Percentiles rank a stretch among this genome's conserved stretches.
These are phyloP conservation scores for Alloplasta piceator DNA, from an alignment of 2,888 invertebrate species.

Conservation along the genomic window DNA sequence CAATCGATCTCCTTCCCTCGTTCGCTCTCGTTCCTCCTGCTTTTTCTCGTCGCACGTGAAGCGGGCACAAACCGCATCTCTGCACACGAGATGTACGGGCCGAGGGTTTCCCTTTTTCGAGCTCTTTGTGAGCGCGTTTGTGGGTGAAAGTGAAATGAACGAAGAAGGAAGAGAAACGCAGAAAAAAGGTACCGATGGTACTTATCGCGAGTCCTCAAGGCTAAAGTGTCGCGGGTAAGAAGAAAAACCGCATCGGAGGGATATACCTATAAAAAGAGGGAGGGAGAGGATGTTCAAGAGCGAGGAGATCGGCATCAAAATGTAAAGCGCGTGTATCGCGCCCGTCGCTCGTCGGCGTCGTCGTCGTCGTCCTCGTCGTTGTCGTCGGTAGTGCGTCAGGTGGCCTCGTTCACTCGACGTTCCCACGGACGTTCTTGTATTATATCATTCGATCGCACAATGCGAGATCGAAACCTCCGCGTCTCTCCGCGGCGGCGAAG, in stretches of 20 bases:
- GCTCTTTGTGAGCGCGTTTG: slow-evolving; percentile 5
- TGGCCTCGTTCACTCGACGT: slow-evolving; percentile 78
- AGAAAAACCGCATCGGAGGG: slow-evolving; percentile 44
- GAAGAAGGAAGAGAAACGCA: slow-evolving; percentile 5
- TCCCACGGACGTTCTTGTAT: slow-evolving; percentile 81
- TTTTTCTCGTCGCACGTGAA: slow-evolving; percentile 25
- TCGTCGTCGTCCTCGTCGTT: slow-evolving; percentile 59
- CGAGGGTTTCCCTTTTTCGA: no score
- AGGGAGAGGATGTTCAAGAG: slow-evolving; percentile 31
- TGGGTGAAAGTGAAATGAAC: slow-evolving; percentile 43
- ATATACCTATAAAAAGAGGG: slow-evolving; percentile 27
- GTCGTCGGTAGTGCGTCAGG: slow-evolving; percentile 79
- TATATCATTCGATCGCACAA: slow-evolving; percentile 82
- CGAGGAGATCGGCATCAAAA: slow-evolving; percentile 71
- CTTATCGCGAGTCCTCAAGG: slow-evolving; percentile 57
- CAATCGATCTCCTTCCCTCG: slow-evolving; percentile 65
- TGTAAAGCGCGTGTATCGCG: slow-evolving; percentile 70
- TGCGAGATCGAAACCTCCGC: slow-evolving; percentile 76
- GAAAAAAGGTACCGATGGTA: slow-evolving; percentile 37
- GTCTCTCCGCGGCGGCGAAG: slow-evolving; percentile 39
- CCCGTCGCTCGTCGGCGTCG: no score
- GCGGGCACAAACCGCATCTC: slow-evolving; percentile 50
- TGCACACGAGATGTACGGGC: slow-evolving; percentile 21
- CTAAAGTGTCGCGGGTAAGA: slow-evolving; percentile 60
- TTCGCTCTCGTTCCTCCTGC: slow-evolving; percentile 56